These are phyloP conservation scores for Anthonomus grandis DNA, from an alignment of 1,140 invertebrate species.

Conservation along the genomic window DNA sequence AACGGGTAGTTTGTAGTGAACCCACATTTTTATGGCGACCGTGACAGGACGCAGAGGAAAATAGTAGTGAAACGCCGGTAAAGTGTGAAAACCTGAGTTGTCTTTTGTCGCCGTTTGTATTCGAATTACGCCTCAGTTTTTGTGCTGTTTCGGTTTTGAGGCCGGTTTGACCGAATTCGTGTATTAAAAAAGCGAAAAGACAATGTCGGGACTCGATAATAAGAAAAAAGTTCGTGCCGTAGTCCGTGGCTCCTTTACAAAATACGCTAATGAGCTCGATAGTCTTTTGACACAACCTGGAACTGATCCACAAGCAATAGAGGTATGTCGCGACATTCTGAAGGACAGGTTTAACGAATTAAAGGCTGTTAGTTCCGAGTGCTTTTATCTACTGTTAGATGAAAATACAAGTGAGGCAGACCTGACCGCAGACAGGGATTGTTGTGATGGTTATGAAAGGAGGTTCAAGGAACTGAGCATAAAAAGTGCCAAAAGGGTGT, in stretches of 20 bases:
- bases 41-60: too few species aligned
- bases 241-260: neutral
- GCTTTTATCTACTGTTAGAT: neutral
- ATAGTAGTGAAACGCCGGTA: too few species aligned
- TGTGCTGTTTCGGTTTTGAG: too few species aligned
- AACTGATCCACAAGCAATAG: neutral
- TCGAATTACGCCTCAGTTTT: too few species aligned
- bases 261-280: neutral
- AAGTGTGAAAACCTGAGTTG: too few species aligned
- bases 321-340: neutral
- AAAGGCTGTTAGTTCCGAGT: neutral
- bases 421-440: neutral
- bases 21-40: too few species aligned
- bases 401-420: constrained; percentile 1
- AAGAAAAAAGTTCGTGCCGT: neutral
- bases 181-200: too few species aligned
- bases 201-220: too few species aligned
- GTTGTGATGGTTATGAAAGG: neutral
- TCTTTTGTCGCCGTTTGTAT: too few species aligned
- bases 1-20: too few species aligned
- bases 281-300: neutral
- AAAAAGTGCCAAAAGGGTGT: neutral
- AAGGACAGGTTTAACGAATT: neutral
- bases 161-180: too few species aligned
- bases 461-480: neutral